A percentile compares a stretch with the other conserved stretches of the same genome.
Evolutionary conservation across 2,113 vertebrate genomes (phyloP).

Genomic region (Lagopus leucura): DNA sequence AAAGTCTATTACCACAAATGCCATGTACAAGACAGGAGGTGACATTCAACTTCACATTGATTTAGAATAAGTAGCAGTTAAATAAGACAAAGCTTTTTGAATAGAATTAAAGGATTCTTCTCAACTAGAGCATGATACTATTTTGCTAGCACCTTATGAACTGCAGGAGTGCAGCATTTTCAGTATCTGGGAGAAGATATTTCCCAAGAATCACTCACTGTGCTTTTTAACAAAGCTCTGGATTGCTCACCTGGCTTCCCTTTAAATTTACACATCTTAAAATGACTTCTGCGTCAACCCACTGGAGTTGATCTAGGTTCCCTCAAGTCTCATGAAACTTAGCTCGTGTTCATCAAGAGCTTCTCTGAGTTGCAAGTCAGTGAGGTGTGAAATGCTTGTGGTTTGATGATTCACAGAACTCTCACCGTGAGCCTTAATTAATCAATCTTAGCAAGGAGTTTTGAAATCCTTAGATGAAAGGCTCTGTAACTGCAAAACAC

Average conservation of each 20-base stretch:
- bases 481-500: slow-evolving; percentile 49
- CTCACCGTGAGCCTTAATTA: slow-evolving; percentile 69
- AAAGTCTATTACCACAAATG: not conserved
- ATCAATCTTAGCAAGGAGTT: slow-evolving; percentile 67
- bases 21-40: not conserved
- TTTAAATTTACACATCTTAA: slow-evolving; percentile 65
- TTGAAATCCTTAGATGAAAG: slow-evolving; percentile 72
- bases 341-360: slow-evolving; percentile 65
- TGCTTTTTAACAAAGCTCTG: not conserved
- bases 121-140: not conserved
- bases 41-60: not conserved
- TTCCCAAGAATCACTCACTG: not conserved
- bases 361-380: slow-evolving; percentile 71
- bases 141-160: not conserved
- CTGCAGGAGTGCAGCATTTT: not conserved
- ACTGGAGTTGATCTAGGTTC: slow-evolving; percentile 63
- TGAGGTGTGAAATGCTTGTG: slow-evolving; percentile 74
- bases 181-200: not conserved
- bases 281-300: slow-evolving; percentile 60
- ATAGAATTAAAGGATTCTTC: not conserved
- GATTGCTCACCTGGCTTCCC: slow-evolving; percentile 57
- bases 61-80: not conserved
- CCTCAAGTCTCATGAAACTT: slow-evolving; percentile 65
- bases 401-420: slow-evolving; percentile 72
- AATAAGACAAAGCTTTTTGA: not conserved